These are phyloP conservation scores for Magallana nippona DNA, from an alignment of 2,888 invertebrate species.

Conservation along the genomic window DNA sequence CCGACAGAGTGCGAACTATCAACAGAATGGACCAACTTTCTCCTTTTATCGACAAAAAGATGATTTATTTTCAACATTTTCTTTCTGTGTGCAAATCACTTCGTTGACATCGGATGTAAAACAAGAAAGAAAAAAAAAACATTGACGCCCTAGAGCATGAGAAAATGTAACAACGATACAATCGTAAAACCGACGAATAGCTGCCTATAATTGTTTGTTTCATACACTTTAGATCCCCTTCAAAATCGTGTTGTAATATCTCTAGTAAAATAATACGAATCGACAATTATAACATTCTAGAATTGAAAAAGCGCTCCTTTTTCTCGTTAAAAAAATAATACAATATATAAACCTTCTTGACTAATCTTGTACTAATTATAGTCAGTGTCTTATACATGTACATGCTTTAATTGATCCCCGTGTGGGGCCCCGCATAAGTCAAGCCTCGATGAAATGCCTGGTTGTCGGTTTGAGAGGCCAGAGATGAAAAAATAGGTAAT, in stretches of 20 bases:
- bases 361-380: neutral
- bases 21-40: too few species aligned
- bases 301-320: slow-evolving; percentile 2
- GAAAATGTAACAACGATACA: too few species aligned
- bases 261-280: neutral
- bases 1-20: too few species aligned
- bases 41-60: neutral
- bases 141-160: too few species aligned
- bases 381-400: too few species aligned
- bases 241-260: neutral
- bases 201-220: neutral
- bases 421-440: neutral
- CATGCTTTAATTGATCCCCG: neutral
- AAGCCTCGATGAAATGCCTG: slow-evolving; percentile 3
- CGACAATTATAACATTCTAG: neutral
- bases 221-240: neutral
- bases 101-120: neutral
- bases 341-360: neutral
- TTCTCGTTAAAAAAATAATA: slow-evolving; percentile 4
- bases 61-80: neutral
- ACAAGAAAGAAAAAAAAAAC: too few species aligned
- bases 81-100: slow-evolving; percentile 7
- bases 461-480: slow-evolving; percentile 17
- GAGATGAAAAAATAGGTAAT: neutral
- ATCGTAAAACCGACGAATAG: too few species aligned